A percentile compares a stretch with the other conserved stretches of the same genome.
Conservation (phyloP, 2,888 invertebrate species). For the Octodonta nipae region DNA sequence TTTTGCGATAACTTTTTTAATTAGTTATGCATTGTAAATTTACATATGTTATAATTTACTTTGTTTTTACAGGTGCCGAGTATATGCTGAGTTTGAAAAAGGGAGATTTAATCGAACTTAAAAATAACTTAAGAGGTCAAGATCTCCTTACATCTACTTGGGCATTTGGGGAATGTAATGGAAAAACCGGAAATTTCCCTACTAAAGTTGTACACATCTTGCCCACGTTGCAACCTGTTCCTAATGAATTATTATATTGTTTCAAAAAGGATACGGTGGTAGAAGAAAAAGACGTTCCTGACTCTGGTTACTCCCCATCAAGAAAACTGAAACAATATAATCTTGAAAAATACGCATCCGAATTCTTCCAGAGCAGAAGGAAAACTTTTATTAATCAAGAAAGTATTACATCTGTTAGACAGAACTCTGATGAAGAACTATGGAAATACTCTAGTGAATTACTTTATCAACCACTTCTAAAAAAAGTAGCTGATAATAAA, state of each 20-base stretch:
- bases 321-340: constrained; percentile 65
- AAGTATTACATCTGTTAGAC: constrained; percentile 51
- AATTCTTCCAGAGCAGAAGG: constrained; percentile 53
- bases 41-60: no score
- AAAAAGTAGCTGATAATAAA: constrained; percentile 58
- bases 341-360: constrained; percentile 67
- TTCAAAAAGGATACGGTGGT: constrained; percentile 45
- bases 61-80: constrained; percentile 31
- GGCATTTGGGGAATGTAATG: constrained; percentile 59
- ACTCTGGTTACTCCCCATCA: constrained; percentile 7
- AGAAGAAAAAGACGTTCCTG: constrained; percentile 10
- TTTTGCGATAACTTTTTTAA: no score
- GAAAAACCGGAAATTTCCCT: constrained; percentile 68
- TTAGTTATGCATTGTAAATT: no score
- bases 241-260: constrained; percentile 48
- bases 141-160: constrained; percentile 57
- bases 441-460: constrained; percentile 76
- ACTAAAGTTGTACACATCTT: constrained; percentile 79
- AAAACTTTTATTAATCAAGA: constrained; percentile 46
- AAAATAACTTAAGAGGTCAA: constrained; percentile 62
- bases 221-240: constrained; percentile 67
- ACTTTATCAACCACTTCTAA: constrained; percentile 66
- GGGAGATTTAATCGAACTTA: constrained; percentile 70
- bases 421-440: constrained; percentile 54
- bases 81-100: constrained; percentile 47